Evolutionary conservation across 1,140 invertebrate genomes (phyloP).

Genomic region (Dysdera silvatica): DNA sequence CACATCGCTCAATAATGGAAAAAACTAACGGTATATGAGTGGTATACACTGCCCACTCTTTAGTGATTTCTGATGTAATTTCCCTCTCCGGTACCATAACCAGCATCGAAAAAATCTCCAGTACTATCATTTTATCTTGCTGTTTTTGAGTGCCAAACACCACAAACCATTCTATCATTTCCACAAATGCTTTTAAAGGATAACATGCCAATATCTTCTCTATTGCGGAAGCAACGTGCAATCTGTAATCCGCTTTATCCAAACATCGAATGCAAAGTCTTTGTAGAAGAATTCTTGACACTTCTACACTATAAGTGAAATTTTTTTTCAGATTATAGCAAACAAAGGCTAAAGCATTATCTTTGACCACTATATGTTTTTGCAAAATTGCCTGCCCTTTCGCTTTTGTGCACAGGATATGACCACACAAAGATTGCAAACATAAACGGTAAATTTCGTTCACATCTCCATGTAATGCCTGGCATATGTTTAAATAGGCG

Average conservation of each 20-base stretch:
- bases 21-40: slow-evolving; percentile 47
- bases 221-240: slow-evolving; percentile 49
- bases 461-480: slow-evolving; percentile 47
- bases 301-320: slow-evolving; percentile 41
- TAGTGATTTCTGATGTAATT: neutral
- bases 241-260: slow-evolving; percentile 52
- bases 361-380: slow-evolving; percentile 43
- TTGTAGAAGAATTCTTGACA: slow-evolving; percentile 50
- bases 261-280: slow-evolving; percentile 52
- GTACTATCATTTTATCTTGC: slow-evolving; percentile 49
- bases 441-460: slow-evolving; percentile 46
- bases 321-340: slow-evolving; percentile 44
- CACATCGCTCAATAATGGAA: slow-evolving; percentile 48
- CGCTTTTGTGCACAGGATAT: slow-evolving; percentile 44
- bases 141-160: slow-evolving; percentile 48
- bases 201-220: slow-evolving; percentile 48
- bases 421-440: slow-evolving; percentile 48
- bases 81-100: slow-evolving; percentile 41
- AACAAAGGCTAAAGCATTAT: slow-evolving; percentile 50
- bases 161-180: slow-evolving; percentile 49
- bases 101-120: slow-evolving; percentile 52
- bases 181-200: slow-evolving; percentile 39
- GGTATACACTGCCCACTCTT: slow-evolving; percentile 15
- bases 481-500: slow-evolving; percentile 46
- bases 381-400: slow-evolving; percentile 44